Percentiles rank a stretch among this genome's conserved stretches.
Conservation (phyloP, 64 coral and sea anemone species). For the Dendrophyllia cribrosa region DNA sequence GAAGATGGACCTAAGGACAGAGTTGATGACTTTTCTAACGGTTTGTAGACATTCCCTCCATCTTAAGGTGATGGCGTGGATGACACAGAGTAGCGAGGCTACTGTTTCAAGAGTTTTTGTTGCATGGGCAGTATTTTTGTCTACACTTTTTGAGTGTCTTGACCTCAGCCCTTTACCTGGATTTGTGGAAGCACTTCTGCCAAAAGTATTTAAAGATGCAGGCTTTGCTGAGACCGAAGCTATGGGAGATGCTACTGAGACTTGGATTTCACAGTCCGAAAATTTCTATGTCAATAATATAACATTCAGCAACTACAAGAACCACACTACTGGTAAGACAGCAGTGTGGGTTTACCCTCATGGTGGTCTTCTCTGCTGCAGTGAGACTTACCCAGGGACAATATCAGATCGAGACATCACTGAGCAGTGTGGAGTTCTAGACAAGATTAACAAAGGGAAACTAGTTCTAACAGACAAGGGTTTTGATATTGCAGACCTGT, state of each 20-base stretch:
- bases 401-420: slow-evolving; percentile 58
- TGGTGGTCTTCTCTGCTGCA: slow-evolving; percentile 33
- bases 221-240: slow-evolving; percentile 45
- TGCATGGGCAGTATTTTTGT: slow-evolving; percentile 49
- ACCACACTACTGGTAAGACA: slow-evolving; percentile 46
- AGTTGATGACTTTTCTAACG: no score
- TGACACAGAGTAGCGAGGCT: slow-evolving; percentile 10
- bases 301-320: slow-evolving; percentile 71
- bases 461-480: slow-evolving; percentile 52
- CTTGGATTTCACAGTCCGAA: slow-evolving; percentile 58
- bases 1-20: no score
- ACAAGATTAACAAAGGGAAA: slow-evolving; percentile 36
- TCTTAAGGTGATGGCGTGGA: no score
- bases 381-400: slow-evolving; percentile 53
- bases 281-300: slow-evolving; percentile 58
- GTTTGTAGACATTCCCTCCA: no score
- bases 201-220: slow-evolving; percentile 37
- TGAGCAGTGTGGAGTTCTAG: slow-evolving; percentile 53
- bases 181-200: slow-evolving; percentile 38
- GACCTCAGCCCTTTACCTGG: slow-evolving; percentile 48
- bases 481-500: slow-evolving; percentile 56
- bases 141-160: slow-evolving; percentile 40
- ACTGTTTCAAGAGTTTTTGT: slow-evolving; percentile 33
- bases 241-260: slow-evolving; percentile 55
- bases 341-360: slow-evolving; percentile 49